Evolutionary conservation across 2,797 vertebrate genomes (phyloP), one percentile per base, ranked within the genome.

Genomic region (Acanthurus lineatus): DNA sequence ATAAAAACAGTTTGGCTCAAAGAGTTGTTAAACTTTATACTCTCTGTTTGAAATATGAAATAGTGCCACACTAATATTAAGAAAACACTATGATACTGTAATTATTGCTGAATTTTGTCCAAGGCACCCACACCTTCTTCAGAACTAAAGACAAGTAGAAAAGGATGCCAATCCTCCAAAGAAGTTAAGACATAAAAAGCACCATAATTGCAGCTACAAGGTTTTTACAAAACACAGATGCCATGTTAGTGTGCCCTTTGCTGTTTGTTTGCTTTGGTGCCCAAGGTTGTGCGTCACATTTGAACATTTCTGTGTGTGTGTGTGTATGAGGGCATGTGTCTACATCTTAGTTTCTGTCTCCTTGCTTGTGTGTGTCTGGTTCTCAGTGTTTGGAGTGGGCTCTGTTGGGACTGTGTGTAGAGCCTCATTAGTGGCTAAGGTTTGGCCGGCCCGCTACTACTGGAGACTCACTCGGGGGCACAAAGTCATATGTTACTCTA

Each of bases 401-500:
- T 87, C 91, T 89, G 85, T 77, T 91, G 90, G 90, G 88, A 92
- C 71, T 76, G 71, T 69, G 73, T 86, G 88, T 83, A 79, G 87
- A 79, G 84, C 91, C 90, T 94, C 92, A 94, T 93, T 94, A 94
- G 92, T 83, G 84, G 85, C 82, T 77, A 69, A 80, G 81, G 86
- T 92, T 90, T 92, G 91, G 90, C 89, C 78, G 40, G 77, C 68
- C 63, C 57, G 40, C 78, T 79, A 79, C 83, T 86, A 85, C 90
- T 89, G 79, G 79, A 91, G 84, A 83, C 85, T 81, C 82, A 85
- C 89, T 92, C 47, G 8, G 88, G 85, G 86, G 79, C 92, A 88
- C 89, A 79, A 82, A 92, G 90, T 93, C 92, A 91, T 89, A 90
- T 91, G 90, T 91, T 91, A 79, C 82, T 82, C 86, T 84, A 83